Evolutionary conservation across 2,113 vertebrate genomes (phyloP).

Genomic region (Megalops atlanticus): DNA sequence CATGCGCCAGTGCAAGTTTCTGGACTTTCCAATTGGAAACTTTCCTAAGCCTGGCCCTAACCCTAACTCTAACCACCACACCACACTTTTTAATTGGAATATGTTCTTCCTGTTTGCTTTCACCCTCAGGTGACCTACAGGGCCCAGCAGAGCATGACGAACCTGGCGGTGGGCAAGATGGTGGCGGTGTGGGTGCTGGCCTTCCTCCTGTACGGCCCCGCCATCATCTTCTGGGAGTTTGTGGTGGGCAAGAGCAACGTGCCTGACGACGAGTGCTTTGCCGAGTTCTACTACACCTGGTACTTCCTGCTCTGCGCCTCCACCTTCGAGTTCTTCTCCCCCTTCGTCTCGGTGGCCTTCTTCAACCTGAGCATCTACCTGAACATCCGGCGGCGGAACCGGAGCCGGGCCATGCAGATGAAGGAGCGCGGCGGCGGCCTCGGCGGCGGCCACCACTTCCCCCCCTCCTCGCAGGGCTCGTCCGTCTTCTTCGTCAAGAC

Average conservation of each 20-base stretch:
- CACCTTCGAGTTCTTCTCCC: conserved; percentile 85
- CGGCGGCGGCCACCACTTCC: too few species aligned
- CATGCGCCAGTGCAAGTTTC: too few species aligned
- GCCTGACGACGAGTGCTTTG: conserved; percentile 70
- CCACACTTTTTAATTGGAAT: too few species aligned
- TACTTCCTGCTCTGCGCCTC: conserved; percentile 78
- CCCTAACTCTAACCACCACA: too few species aligned
- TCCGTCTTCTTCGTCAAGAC: conserved; percentile 75
- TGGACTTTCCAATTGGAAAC: too few species aligned
- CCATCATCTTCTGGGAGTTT: conserved; percentile 78
- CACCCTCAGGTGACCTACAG: conserved; percentile 79
- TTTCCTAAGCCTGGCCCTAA: too few species aligned
- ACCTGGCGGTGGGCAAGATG: conserved; percentile 75
- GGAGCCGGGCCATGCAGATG: conserved; percentile 45
- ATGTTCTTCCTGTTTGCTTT: neutral
- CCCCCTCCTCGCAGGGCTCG: conserved; percentile 42
- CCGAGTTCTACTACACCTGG: conserved; percentile 79
- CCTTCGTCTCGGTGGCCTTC: conserved; percentile 78
- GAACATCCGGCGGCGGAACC: conserved; percentile 74
- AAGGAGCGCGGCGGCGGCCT: conserved; percentile 39
- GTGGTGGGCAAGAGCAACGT: conserved; percentile 62
- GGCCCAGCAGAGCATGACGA: conserved; percentile 68
- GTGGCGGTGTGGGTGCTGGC: conserved; percentile 79
- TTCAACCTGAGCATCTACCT: conserved; percentile 86
- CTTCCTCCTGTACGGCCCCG: conserved; percentile 83